A percentile compares a stretch with the other conserved stretches of the same genome.
Evolutionary conservation across 2,113 vertebrate genomes (phyloP).

Genomic region (Chinchilla lanigera): DNA sequence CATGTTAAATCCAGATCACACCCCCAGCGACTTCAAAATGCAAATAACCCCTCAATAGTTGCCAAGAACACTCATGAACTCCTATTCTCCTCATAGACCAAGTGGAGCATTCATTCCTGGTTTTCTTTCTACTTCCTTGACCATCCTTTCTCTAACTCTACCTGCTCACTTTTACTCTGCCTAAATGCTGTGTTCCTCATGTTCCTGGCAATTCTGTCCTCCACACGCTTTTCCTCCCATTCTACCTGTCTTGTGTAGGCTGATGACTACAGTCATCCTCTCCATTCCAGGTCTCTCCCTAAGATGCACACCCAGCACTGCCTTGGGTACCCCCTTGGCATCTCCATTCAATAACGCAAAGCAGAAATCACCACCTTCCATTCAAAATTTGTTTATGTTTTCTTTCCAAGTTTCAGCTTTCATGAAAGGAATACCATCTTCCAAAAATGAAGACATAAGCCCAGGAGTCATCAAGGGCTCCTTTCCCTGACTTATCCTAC

Average conservation of each 20-base stretch:
- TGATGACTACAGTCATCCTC: neutral
- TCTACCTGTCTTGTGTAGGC: neutral
- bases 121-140: neutral
- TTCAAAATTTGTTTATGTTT: neutral
- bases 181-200: accelerated
- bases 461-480: neutral
- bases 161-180: neutral
- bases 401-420: neutral
- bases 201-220: neutral
- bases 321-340: neutral
- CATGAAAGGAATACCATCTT: neutral
- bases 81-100: neutral
- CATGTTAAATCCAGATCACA: no score
- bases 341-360: neutral
- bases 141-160: neutral
- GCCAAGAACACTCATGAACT: neutral
- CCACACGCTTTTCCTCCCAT: neutral
- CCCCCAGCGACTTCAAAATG: neutral
- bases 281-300: neutral
- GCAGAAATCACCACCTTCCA: neutral
- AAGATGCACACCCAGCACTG: neutral
- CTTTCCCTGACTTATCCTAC: neutral
- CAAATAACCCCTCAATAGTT: neutral
- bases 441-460: neutral
- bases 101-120: neutral